A percentile compares a stretch with the other conserved stretches of the same genome.
phyloP scores from a whole-genome alignment of 2,797 vertebrate genomes.

The Leucoraja ocellata region DNA sequence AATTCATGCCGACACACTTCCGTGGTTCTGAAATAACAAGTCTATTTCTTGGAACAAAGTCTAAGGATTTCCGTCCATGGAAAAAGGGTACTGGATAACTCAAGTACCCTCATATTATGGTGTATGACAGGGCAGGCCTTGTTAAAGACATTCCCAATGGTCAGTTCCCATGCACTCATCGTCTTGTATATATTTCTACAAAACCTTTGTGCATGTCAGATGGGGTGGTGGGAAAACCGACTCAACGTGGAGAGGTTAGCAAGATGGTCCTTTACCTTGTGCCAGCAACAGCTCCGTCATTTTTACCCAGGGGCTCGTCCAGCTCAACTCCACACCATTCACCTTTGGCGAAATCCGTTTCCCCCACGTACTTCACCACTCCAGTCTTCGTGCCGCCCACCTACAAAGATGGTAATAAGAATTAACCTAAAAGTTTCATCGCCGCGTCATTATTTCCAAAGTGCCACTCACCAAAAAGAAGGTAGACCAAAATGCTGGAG shows the following conservation, averaged over 20 bases:
- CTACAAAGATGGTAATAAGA: conserved; percentile 51
- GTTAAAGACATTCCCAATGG: not conserved
- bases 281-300: conserved; percentile 90
- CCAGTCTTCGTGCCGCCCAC: conserved; percentile 94
- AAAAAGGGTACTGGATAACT: not conserved
- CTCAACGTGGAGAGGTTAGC: not conserved
- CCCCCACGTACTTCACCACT: conserved; percentile 93
- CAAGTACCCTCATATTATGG: not conserved
- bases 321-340: conserved; percentile 97
- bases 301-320: conserved; percentile 93
- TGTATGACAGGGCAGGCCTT: not conserved
- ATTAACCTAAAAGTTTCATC: not conserved
- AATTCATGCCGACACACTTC: not conserved
- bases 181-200: not conserved
- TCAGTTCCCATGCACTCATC: not conserved
- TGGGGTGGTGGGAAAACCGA: not conserved
- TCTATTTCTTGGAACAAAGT: not conserved
- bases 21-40: not conserved
- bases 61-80: not conserved
- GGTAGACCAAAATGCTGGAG: too few relatives aligned
- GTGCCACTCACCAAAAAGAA: not conserved
- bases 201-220: not conserved
- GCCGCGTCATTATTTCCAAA: not conserved
- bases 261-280: conserved; percentile 69
- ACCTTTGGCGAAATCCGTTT: conserved; percentile 96